Evolutionary conservation across 2,113 vertebrate species (phyloP).

Genomic region (Apaloderma vittatum): DNA sequence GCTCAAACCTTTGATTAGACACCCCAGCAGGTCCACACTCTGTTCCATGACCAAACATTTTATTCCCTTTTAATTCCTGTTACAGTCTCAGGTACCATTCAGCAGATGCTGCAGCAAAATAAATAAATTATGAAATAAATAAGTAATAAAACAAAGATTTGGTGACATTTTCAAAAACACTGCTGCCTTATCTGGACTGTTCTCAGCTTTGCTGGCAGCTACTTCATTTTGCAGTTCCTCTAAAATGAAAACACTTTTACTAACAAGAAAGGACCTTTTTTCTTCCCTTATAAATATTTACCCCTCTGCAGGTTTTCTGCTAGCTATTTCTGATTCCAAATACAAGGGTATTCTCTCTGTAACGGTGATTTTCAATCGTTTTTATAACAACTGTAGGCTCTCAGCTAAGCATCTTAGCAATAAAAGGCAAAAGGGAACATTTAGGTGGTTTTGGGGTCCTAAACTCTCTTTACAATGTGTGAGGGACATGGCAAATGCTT

Average conservation of each 20-base stretch:
- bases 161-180: not conserved
- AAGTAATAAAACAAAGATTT: not conserved
- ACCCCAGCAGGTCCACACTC: not conserved
- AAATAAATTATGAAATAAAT: not conserved
- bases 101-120: not conserved
- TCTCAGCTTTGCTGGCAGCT: not conserved
- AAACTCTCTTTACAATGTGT: not conserved
- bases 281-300: not conserved
- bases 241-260: not conserved
- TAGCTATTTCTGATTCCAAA: not conserved
- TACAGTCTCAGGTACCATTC: not conserved
- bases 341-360: not conserved
- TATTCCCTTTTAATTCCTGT: not conserved
- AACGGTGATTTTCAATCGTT: not conserved
- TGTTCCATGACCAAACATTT: not conserved
- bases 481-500: not conserved
- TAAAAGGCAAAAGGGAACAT: not conserved
- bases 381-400: not conserved
- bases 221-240: not conserved
- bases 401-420: not conserved
- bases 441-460: not conserved
- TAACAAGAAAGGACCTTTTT: not conserved
- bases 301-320: not conserved
- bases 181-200: not conserved
- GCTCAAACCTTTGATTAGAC: not conserved